These are phyloP conservation scores for Clivina fossor DNA, from an alignment of 2,888 invertebrate genomes.

Conservation along the genomic window DNA sequence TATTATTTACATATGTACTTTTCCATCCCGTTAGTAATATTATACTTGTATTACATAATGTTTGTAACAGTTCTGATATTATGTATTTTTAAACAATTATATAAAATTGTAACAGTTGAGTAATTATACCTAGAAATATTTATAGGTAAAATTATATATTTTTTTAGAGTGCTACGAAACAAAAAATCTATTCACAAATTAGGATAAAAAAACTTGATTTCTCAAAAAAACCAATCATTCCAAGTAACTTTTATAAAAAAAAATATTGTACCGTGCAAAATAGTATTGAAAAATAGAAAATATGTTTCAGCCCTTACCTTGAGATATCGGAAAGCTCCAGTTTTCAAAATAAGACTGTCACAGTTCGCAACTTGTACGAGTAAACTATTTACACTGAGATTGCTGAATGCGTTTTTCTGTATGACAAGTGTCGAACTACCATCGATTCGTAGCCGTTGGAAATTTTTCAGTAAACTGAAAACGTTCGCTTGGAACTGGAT, in stretches of 20 bases:
- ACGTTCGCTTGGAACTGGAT: conserved; percentile 60
- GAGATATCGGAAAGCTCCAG: conserved; percentile 64
- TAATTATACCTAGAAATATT: too few relatives aligned
- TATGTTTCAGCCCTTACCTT: conserved; percentile 51
- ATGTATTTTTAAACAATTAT: too few relatives aligned
- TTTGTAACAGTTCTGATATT: too few relatives aligned
- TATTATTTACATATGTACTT: too few relatives aligned
- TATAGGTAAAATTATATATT: too few relatives aligned
- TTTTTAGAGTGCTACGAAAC: too few relatives aligned
- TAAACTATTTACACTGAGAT: conserved; percentile 61
- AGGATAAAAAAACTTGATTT: too few relatives aligned
- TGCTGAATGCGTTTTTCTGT: conserved; percentile 62
- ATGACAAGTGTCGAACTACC: conserved; percentile 59
- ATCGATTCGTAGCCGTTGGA: conserved; percentile 59
- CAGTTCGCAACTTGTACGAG: conserved; percentile 63
- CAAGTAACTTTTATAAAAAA: neutral
- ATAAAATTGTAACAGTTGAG: too few relatives aligned
- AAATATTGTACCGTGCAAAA: neutral
- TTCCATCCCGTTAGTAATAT: too few relatives aligned
- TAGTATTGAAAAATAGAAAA: neutral
- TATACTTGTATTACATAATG: too few relatives aligned
- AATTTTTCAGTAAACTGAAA: conserved; percentile 58
- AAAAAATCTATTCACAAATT: too few relatives aligned
- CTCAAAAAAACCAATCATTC: neutral
- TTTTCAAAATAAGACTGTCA: conserved; percentile 62